These are phyloP conservation scores for Heliconius sara DNA, from an alignment of 2,888 invertebrate species.

Conservation along the genomic window DNA sequence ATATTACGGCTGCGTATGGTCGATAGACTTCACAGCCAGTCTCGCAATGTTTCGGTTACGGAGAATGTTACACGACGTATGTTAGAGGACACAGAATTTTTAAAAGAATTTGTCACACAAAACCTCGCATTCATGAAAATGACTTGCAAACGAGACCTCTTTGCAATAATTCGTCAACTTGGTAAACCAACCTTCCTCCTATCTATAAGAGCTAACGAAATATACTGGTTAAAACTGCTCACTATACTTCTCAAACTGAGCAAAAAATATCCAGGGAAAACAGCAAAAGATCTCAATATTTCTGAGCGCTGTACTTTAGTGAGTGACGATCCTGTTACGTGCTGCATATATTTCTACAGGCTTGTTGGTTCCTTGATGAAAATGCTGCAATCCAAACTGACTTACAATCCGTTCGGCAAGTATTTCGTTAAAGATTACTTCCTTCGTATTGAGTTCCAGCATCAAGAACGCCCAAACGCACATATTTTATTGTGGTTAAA, in stretches of 20 bases:
- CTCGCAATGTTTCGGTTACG: conserved; percentile 40
- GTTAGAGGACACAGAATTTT: conserved; percentile 55
- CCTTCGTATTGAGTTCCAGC: conserved; percentile 63
- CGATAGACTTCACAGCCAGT: conserved; percentile 51
- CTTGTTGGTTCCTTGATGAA: conserved; percentile 54
- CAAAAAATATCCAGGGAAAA: conserved; percentile 51
- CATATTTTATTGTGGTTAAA: conserved; percentile 65
- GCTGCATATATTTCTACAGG: conserved; percentile 57
- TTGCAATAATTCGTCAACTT: conserved; percentile 57
- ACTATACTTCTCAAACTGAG: conserved; percentile 58
- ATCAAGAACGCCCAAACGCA: conserved; percentile 63
- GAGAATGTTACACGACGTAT: conserved; percentile 54
- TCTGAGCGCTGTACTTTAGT: conserved; percentile 49
- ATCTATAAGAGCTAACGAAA: conserved; percentile 65
- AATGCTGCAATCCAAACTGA: conserved; percentile 53
- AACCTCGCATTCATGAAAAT: conserved; percentile 40
- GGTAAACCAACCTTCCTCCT: conserved; percentile 59
- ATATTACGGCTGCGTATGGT: conserved; percentile 55
- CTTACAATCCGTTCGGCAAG: conserved; percentile 53
- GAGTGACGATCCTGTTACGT: conserved; percentile 57
- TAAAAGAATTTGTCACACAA: conserved; percentile 55
- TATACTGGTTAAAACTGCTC: conserved; percentile 59
- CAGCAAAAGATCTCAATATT: conserved; percentile 49
- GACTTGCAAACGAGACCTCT: conserved; percentile 57
- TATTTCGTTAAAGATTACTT: conserved; percentile 53